phyloP scores from a whole-genome alignment of 2,113 vertebrate genomes.

The Noturus placidus region DNA sequence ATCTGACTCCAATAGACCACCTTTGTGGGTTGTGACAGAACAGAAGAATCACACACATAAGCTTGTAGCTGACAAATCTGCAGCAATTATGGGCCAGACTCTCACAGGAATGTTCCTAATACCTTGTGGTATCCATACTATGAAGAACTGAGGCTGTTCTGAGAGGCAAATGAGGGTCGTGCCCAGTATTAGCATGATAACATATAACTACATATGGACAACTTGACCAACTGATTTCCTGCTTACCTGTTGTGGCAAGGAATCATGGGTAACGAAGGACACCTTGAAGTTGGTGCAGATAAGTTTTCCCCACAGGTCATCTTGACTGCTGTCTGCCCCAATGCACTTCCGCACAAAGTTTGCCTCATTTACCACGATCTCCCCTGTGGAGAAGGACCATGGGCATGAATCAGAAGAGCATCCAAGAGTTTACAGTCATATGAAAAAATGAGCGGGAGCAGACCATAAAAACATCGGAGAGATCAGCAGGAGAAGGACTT shows the following conservation, averaged over 20 bases:
- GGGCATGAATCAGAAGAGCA: conserved; percentile 10
- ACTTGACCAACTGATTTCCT: background rate
- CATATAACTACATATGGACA: conserved; percentile 35
- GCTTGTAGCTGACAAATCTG: background rate
- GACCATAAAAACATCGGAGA: conserved; percentile 3
- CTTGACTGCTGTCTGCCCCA: conserved; percentile 83
- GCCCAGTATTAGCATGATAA: background rate
- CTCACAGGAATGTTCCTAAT: background rate
- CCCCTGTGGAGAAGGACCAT: conserved; percentile 75
- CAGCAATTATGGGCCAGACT: background rate
- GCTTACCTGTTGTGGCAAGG: conserved; percentile 82
- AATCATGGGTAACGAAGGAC: conserved; percentile 90
- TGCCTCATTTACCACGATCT: conserved; percentile 96
- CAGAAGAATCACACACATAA: background rate
- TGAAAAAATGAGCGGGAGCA: background rate
- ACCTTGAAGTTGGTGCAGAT: conserved; percentile 99
- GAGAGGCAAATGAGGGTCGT: background rate
- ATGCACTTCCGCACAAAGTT: conserved; percentile 98
- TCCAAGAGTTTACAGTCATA: background rate
- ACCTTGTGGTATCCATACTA: background rate
- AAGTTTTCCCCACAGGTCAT: conserved; percentile 94
- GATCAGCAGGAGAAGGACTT: background rate
- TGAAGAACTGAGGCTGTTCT: background rate
- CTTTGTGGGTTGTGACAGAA: too few species aligned
- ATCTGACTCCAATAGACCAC: background rate